phyloP scores from a whole-genome alignment of 2,797 vertebrate species.

The Pseudochaenichthys georgianus region DNA sequence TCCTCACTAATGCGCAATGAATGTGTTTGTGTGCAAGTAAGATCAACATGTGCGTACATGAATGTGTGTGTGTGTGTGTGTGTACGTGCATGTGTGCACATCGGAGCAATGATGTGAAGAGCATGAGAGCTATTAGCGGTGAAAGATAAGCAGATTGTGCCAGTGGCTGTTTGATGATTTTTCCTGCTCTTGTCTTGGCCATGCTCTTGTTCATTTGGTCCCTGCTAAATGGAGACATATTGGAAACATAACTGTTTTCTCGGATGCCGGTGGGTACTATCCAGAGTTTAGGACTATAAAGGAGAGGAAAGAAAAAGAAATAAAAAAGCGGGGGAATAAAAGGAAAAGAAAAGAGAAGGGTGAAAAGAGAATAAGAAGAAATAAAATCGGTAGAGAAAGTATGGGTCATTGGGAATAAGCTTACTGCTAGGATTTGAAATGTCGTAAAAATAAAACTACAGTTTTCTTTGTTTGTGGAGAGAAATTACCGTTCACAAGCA shows the following conservation, averaged over 20 bases:
- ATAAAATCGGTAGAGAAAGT: constrained; percentile 29
- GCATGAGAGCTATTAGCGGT: constrained; percentile 65
- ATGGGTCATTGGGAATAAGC: constrained; percentile 39
- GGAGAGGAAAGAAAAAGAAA: constrained; percentile 43
- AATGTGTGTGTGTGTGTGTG: constrained; percentile 15
- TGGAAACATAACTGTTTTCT: constrained; percentile 70
- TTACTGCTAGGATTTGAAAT: constrained; percentile 56
- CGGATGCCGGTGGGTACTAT: constrained; percentile 53
- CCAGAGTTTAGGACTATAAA: constrained; percentile 52
- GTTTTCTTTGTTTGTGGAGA: constrained; percentile 66
- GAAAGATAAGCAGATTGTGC: constrained; percentile 74
- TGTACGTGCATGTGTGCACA: background rate
- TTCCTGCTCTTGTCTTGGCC: constrained; percentile 71
- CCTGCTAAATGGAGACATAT: constrained; percentile 74
- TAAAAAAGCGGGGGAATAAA: constrained; percentile 24
- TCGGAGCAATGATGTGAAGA: constrained; percentile 53
- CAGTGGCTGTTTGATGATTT: constrained; percentile 74
- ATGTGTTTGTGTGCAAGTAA: constrained; percentile 67
- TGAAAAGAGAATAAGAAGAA: constrained; percentile 49
- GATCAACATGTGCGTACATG: constrained; percentile 71
- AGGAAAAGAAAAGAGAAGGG: constrained; percentile 54
- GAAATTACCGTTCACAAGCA: constrained; percentile 70
- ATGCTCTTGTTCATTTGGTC: constrained; percentile 64
- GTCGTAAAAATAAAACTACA: constrained; percentile 58
- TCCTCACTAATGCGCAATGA: constrained; percentile 52